Evolutionary conservation across 2,797 vertebrate genomes (phyloP).

Genomic region (Simalia tracyae): DNA sequence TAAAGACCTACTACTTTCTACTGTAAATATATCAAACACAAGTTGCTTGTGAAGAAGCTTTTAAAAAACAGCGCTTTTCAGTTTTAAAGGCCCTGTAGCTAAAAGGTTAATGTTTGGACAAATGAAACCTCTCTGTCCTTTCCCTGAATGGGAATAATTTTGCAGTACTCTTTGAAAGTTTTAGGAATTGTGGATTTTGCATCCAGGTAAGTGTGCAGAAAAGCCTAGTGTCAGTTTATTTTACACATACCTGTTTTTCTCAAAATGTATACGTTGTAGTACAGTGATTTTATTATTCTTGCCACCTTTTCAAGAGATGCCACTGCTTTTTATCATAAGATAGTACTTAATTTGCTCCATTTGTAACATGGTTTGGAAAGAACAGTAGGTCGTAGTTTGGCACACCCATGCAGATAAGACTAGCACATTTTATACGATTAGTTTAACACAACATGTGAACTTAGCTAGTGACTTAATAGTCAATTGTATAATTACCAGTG

Average conservation of each 20-base stretch:
- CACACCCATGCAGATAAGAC: neutral
- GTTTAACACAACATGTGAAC: neutral
- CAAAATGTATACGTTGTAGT: neutral
- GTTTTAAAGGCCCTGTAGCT: constrained; percentile 48
- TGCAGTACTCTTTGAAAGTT: constrained; percentile 14
- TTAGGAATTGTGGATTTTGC: neutral
- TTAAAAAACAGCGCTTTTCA: constrained; percentile 14
- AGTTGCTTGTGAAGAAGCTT: constrained; percentile 31
- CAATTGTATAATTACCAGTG: neutral
- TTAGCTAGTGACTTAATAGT: neutral
- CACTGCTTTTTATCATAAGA: neutral
- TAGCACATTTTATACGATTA: neutral
- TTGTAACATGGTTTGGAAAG: neutral
- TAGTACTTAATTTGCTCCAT: neutral
- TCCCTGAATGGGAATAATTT: constrained; percentile 53
- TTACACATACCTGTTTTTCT: neutral
- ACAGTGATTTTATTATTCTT: neutral
- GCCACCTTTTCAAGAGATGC: neutral
- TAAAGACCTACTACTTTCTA: constrained; percentile 53
- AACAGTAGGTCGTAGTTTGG: neutral
- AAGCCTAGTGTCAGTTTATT: neutral
- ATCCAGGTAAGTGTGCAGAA: neutral
- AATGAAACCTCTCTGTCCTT: constrained; percentile 9
- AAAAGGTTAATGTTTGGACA: constrained; percentile 44
- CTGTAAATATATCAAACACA: constrained; percentile 44